phyloP scores from a whole-genome alignment of 2,888 invertebrate species.

The Pachymerium ferrugineum region DNA sequence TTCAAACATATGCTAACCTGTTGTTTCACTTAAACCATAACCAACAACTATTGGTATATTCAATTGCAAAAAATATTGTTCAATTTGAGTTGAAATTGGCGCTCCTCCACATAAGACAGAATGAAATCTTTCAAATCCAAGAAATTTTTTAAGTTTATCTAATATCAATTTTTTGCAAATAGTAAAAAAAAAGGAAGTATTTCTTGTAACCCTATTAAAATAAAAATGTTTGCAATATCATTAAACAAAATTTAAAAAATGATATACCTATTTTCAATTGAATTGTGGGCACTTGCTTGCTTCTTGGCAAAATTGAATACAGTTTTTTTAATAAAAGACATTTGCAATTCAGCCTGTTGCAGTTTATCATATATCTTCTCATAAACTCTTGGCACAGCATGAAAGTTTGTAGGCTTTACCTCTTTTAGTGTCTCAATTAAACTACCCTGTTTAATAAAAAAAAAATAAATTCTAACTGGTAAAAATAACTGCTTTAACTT shows the following conservation, averaged over 20 bases:
- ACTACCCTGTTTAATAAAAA: constrained; percentile 53
- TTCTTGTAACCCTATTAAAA: neutral
- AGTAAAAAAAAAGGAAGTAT: constrained; percentile 62
- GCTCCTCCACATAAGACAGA: constrained; percentile 75
- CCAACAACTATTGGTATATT: constrained; percentile 45
- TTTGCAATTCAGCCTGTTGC: constrained; percentile 57
- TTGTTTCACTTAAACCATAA: constrained; percentile 4
- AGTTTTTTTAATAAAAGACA: neutral
- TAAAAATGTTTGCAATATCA: no score
- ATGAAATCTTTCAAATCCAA: constrained; percentile 69
- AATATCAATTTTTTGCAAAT: constrained; percentile 73
- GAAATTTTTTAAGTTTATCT: constrained; percentile 66
- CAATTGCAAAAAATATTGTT: constrained; percentile 61
- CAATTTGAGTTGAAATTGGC: constrained; percentile 73
- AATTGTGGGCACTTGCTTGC: neutral
- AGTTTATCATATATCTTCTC: constrained; percentile 90
- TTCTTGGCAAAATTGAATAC: constrained; percentile 11
- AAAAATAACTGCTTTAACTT: no score
- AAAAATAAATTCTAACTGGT: constrained; percentile 43
- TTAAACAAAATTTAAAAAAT: no score
- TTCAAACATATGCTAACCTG: neutral
- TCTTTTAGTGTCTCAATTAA: constrained; percentile 68
- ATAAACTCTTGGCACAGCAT: constrained; percentile 87
- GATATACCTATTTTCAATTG: neutral
- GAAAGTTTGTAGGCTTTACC: constrained; percentile 73